phyloP scores from a whole-genome alignment of 2,888 invertebrate genomes.

The Leuctra nigra region DNA sequence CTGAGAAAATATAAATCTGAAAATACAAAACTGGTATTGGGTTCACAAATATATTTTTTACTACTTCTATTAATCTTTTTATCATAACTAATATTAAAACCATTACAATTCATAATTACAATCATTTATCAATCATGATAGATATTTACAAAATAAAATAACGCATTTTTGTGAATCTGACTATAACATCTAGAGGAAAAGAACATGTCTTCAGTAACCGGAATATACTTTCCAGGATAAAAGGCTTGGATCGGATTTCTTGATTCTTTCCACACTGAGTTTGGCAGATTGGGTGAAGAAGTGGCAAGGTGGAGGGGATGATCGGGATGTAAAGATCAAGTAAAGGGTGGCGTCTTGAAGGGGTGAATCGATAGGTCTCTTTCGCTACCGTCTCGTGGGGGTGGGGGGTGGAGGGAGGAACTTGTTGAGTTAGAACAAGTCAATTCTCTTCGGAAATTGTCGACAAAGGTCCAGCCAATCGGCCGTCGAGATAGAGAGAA shows the following conservation, averaged over 20 bases:
- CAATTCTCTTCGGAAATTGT: conserved; percentile 28
- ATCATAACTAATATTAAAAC: no score
- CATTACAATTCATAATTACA: no score
- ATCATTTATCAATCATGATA: no score
- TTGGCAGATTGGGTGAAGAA: not conserved
- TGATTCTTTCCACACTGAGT: not conserved
- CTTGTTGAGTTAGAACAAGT: conserved; percentile 27
- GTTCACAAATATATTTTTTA: no score
- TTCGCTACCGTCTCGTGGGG: not conserved
- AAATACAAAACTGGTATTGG: no score
- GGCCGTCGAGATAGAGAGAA: not conserved
- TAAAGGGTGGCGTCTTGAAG: not conserved
- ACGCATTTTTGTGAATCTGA: no score
- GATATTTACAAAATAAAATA: no score
- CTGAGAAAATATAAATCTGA: no score
- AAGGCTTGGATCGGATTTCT: conserved; percentile 6
- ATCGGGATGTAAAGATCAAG: conserved; percentile 9
- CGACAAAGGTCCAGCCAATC: conserved; percentile 14
- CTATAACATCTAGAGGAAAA: no score
- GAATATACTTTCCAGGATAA: not conserved
- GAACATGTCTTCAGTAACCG: no score
- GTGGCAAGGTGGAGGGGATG: not conserved
- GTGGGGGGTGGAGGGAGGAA: not conserved
- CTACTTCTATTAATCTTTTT: no score
- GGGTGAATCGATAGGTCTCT: conserved; percentile 3